Evolutionary conservation across 2,888 invertebrate genomes (phyloP).

Genomic region (Xylocampa areola): DNA sequence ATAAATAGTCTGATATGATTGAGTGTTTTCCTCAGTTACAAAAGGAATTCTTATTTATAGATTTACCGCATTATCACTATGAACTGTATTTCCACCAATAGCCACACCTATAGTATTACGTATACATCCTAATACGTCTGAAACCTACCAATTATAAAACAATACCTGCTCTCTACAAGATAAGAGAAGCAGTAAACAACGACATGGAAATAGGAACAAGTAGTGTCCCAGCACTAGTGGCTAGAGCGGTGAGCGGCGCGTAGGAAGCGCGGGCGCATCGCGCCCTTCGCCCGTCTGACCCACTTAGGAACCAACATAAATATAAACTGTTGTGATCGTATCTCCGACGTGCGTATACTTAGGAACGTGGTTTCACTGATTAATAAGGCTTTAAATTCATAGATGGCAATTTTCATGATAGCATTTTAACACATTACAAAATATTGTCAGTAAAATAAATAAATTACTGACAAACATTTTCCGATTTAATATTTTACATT

Average conservation of each 20-base stretch:
- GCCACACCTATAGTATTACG: too few species aligned
- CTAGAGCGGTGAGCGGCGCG: constrained; percentile 61
- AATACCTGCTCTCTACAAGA: too few species aligned
- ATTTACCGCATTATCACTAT: background rate
- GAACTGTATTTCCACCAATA: too few species aligned
- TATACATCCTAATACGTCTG: too few species aligned
- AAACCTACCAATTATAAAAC: too few species aligned
- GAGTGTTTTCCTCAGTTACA: constrained; percentile 12
- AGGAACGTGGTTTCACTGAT: constrained; percentile 33
- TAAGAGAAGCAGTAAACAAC: too few species aligned
- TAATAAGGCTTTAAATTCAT: constrained; percentile 12
- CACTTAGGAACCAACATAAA: constrained; percentile 70
- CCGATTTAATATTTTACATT: too few species aligned
- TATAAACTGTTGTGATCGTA: constrained; percentile 63
- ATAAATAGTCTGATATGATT: constrained; percentile 27
- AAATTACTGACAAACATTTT: too few species aligned
- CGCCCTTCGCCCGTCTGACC: constrained; percentile 78
- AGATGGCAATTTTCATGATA: background rate
- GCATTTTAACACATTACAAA: background rate
- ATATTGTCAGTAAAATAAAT: background rate
- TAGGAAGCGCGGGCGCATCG: constrained; percentile 78
- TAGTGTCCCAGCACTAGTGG: constrained; percentile 61
- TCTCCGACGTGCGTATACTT: constrained; percentile 31
- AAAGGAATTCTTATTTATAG: constrained; percentile 1
- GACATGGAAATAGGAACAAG: constrained; percentile 1